Evolutionary conservation across 2,888 invertebrate species (phyloP).

Genomic region (Morpho achilles): DNA sequence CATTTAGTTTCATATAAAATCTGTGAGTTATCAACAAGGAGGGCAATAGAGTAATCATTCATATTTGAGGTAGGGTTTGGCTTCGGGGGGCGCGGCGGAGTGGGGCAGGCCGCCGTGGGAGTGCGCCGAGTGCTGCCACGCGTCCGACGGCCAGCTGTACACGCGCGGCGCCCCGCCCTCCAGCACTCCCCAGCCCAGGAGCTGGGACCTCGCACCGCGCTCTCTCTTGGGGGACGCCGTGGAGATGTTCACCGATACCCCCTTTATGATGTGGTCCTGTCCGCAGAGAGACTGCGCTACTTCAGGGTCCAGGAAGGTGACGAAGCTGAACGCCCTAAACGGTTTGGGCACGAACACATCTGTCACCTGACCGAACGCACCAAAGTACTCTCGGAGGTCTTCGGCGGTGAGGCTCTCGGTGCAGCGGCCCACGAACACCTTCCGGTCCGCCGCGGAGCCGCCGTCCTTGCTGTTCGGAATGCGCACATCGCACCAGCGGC

Average conservation of each 20-base stretch:
- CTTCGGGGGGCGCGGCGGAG: slow-evolving; percentile 41
- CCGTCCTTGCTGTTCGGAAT: slow-evolving; percentile 85
- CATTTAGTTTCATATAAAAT: slow-evolving; percentile 65
- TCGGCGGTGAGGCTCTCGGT: slow-evolving; percentile 89
- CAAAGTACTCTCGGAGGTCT: slow-evolving; percentile 87
- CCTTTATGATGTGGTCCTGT: slow-evolving; percentile 90
- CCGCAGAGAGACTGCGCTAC: slow-evolving; percentile 89
- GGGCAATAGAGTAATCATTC: slow-evolving; percentile 47
- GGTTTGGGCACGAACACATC: slow-evolving; percentile 94
- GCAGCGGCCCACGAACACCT: slow-evolving; percentile 91
- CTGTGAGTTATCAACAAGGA: slow-evolving; percentile 62
- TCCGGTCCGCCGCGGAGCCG: slow-evolving; percentile 82
- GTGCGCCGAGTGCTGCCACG: slow-evolving; percentile 40
- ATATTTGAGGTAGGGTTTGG: slow-evolving; percentile 73
- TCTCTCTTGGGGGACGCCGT: slow-evolving; percentile 91
- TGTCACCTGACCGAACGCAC: slow-evolving; percentile 89
- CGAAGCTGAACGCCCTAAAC: slow-evolving; percentile 90
- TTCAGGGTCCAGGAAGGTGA: slow-evolving; percentile 89
- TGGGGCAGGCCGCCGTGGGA: slow-evolving; percentile 37
- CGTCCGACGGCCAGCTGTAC: slow-evolving; percentile 47
- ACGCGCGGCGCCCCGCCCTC: slow-evolving; percentile 44
- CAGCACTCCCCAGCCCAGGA: slow-evolving; percentile 57
- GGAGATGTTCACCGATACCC: slow-evolving; percentile 92
- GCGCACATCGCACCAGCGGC: slow-evolving; percentile 85
- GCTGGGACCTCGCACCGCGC: slow-evolving; percentile 45